Conservation (phyloP, 2,113 vertebrate genomes). For the Muntiacus muntjak region DNA sequence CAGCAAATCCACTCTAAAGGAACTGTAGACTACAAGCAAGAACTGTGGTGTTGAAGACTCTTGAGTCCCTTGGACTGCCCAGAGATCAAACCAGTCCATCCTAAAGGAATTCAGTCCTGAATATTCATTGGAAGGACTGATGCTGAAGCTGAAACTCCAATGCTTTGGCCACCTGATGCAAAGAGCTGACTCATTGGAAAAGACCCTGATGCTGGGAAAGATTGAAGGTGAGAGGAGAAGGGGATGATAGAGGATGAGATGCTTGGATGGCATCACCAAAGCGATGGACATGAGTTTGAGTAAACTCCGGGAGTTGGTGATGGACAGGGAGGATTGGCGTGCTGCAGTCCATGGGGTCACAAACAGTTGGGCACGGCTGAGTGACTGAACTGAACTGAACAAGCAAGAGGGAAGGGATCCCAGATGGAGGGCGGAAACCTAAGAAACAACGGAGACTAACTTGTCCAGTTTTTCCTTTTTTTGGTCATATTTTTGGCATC, state of each 20-base stretch:
- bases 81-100: neutral
- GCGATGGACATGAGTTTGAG: neutral
- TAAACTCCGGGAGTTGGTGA: neutral
- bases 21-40: neutral
- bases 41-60: neutral
- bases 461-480: neutral
- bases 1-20: neutral
- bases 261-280: neutral
- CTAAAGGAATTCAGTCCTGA: neutral
- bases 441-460: neutral
- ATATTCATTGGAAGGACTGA: neutral
- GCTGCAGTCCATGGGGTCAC: neutral
- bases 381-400: neutral
- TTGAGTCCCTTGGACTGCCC: neutral
- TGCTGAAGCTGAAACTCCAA: neutral
- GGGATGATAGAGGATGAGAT: neutral
- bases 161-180: neutral
- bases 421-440: neutral
- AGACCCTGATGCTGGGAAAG: neutral
- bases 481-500: neutral
- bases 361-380: neutral
- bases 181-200: neutral
- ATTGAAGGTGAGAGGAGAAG: neutral
- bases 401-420: neutral
- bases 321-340: neutral